Evolutionary conservation across 2,113 vertebrate genomes (phyloP), one percentile per base, ranked within the genome.

Genomic region (Atherinomorus stipes): DNA sequence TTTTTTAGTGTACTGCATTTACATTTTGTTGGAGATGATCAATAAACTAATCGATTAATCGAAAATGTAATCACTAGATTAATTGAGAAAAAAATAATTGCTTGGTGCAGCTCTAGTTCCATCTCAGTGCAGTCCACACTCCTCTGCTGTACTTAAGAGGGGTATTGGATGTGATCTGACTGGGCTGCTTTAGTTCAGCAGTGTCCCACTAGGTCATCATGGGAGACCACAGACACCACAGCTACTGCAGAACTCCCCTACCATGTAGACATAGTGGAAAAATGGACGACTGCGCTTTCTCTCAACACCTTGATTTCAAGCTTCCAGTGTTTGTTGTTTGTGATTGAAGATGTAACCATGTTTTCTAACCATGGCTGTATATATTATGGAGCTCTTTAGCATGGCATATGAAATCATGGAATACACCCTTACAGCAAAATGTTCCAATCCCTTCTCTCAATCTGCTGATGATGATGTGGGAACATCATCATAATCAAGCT

Each of bases 401-500:
- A 79, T 82, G 86, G 80, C 84, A 76, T 85, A 87, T 89, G 86
- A 88, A 89, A 89, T 91, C 85, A 90, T 88, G 78, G 89, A 90
- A 90, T 79, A 80, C 81, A 80, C 72, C 67, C 84, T 59, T 70
- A 31, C 22, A 28, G 73, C 76, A 74, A 82, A 90, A 86, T 83
- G 74, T 91, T 91, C 88, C 90, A 57, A 83, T 84, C 78, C 83
- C 76, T 75, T 84, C 79, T 79, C 69, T 60, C 18, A 87, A 86
- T 89, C 85, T 80, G 83, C 88, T 88, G 84, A 88, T 88, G 88
- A 57, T 42, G 64, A 54, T 64, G 45, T 65, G 64, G 90, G 85
- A 89, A 90, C 89, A 89, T 90, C 82, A 91, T 90, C 86, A 87
- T 87, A 92, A 90, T 92, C 83, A 92, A 89, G 87, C 59, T 51